Evolutionary conservation across 2,888 invertebrate species (phyloP).

Genomic region (Drosophila dives): DNA sequence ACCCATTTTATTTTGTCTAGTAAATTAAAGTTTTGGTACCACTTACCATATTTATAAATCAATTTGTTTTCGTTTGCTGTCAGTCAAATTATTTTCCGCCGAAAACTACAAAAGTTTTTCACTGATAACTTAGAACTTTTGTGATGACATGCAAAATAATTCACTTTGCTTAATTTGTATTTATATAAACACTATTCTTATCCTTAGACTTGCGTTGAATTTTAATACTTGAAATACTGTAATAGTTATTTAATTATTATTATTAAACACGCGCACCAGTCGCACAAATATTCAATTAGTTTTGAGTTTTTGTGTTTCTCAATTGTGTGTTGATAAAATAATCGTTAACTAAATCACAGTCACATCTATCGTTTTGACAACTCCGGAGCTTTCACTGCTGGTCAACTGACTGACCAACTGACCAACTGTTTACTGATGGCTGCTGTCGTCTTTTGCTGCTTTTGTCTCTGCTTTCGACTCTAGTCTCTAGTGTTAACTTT

Average conservation of each 20-base stretch:
- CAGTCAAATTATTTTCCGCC: constrained; percentile 28
- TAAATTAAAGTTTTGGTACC: not conserved
- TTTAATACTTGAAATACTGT: constrained; percentile 31
- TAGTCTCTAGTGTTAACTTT: constrained; percentile 42
- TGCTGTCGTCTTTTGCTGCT: constrained; percentile 20
- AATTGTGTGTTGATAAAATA: constrained; percentile 22
- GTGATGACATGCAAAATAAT: constrained; percentile 24
- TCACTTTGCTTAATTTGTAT: constrained; percentile 39
- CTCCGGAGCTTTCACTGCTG: constrained; percentile 30
- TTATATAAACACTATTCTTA: constrained; percentile 41
- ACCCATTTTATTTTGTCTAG: not conserved
- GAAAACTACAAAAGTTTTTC: constrained; percentile 22
- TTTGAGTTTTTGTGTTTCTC: constrained; percentile 9
- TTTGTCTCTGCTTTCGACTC: constrained; percentile 13
- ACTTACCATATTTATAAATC: constrained; percentile 61
- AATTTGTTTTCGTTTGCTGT: constrained; percentile 16
- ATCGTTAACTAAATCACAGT: constrained; percentile 38
- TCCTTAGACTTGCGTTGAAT: constrained; percentile 40
- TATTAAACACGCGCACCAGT: constrained; percentile 44
- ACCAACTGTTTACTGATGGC: constrained; percentile 45
- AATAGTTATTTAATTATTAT: constrained; percentile 25
- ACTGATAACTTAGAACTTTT: constrained; percentile 37
- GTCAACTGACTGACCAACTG: constrained; percentile 53
- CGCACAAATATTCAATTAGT: constrained; percentile 21
- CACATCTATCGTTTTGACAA: constrained; percentile 42